These are phyloP conservation scores for Procapra przewalskii DNA, from an alignment of 2,113 vertebrate genomes.

Conservation along the genomic window DNA sequence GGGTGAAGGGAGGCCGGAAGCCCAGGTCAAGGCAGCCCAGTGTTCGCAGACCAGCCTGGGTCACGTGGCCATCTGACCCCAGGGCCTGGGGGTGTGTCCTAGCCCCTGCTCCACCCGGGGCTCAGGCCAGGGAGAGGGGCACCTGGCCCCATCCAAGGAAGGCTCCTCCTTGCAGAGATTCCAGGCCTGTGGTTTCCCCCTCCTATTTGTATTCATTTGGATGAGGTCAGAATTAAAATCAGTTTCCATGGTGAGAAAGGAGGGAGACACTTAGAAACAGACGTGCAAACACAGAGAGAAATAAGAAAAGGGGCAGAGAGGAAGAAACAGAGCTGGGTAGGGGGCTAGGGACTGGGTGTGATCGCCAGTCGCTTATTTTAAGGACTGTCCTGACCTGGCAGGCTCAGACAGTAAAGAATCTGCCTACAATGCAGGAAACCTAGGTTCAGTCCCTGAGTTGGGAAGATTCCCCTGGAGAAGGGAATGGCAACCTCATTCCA, in stretches of 20 bases:
- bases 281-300: background rate
- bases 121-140: background rate
- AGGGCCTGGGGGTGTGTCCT: background rate
- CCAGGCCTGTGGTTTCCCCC: background rate
- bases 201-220: background rate
- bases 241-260: slow-evolving; percentile 6
- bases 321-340: background rate
- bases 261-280: background rate
- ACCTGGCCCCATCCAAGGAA: background rate
- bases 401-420: background rate
- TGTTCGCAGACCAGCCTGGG: background rate
- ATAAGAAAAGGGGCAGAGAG: background rate
- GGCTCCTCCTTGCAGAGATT: background rate
- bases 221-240: background rate
- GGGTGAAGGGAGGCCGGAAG: background rate
- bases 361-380: accelerated
- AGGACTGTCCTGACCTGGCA: background rate
- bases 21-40: background rate
- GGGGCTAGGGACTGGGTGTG: background rate
- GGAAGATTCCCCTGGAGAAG: background rate
- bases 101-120: background rate
- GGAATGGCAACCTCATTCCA: background rate
- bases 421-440: background rate
- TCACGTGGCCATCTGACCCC: background rate
- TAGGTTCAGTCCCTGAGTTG: background rate